Base-by-base conservation (phyloP, 2,797 vertebrate genomes). In the Tokudaia muenninki region DNA sequence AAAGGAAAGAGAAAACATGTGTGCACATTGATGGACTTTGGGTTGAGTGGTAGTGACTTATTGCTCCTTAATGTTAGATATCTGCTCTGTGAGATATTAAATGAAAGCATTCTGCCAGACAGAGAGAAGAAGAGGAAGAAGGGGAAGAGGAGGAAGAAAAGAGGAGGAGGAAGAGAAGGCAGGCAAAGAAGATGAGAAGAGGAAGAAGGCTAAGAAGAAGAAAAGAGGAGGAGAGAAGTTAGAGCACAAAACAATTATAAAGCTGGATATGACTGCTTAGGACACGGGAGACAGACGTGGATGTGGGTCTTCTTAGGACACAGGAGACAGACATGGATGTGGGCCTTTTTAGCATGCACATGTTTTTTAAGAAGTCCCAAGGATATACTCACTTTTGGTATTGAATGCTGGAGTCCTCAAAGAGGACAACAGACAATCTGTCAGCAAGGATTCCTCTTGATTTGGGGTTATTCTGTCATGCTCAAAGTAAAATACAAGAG, bases 31-130 rank as follows among this genome's bases (percentile, higher is more conserved):
- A 83, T 47, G 47, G 91, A 84, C 55, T 92, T 78, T 52, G 74
- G 10, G 19, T 44, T 70, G 19, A 97, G 44, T 19, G 65, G 86
- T 19, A 70, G 34, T 93, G 47, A 70, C 74, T 74, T 65, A 81
- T 34, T 79, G 75, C 13, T 59, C 34, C 47, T 87, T 79, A 90
- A 83, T 31, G 11, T 19, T 34, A 83, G 44, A 34, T 80, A 67
- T 92, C 86, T 88, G 94, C 59, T 86, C 41, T 57, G 37, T 88
- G 44, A 78, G 47, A 50, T 94, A 57, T 29, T 80, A 92, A 90
- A 63, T 80, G 19, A 70, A 19, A 47, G 63, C 63, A 65, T 65
- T 65, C 63, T 65, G 63, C 63, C 24, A 14, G 63, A 65, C 0
- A 12, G 63, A 44, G 41, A 47, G 67, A 72, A 37, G 67, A 19